Base-by-base conservation (phyloP, 2,888 invertebrate species). In the Drosophila trichaetosa region DNA sequence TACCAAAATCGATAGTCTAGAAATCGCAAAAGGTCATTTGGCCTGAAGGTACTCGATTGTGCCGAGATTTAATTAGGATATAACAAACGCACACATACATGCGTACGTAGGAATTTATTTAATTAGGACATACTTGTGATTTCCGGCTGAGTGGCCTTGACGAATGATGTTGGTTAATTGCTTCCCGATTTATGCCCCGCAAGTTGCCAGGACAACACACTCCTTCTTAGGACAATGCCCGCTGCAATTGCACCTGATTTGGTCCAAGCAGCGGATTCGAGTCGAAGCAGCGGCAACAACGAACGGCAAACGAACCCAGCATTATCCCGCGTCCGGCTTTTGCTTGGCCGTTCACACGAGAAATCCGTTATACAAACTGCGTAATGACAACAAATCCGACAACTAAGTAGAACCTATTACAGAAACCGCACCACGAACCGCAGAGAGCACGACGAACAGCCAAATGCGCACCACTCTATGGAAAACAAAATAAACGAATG, bases 401-500 rank as follows among this genome's bases (percentile, higher is more conserved):
- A 56, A n/a, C 51, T 18, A 36, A 40, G 18, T 38, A 27, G 24
- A 61, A 27, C 11, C 27, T 54, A 63, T 64, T 34, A 60, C 53
- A 64, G 48, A 42, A 59, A 46, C 54, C 53, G 57, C 64, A 75
- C 48, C 16, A 42, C 62, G 48, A 61, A 4, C 58, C 4, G 16
- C 46, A 34, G 52, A 40, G 36, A 63, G 24, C 21, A 24, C 58
- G 51, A 34, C 46, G 59, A 40, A 34, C 61, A 40, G 49, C 27
- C 16, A 68, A 63, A 59, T 49, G 71, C 64, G 69, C 58, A 73
- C 65, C 73, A 67, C 72, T 69, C 80, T 27, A 70, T 59, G 78
- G 59, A 73, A 79, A 82, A 77, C 66, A 69, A 78, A 69, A 61
- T 59, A 79, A 73, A 57, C 89, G 87, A 88, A 86, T 83, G 87